Evolutionary conservation across 2,113 vertebrate genomes (phyloP).

Genomic region (Brevimyrus niger): DNA sequence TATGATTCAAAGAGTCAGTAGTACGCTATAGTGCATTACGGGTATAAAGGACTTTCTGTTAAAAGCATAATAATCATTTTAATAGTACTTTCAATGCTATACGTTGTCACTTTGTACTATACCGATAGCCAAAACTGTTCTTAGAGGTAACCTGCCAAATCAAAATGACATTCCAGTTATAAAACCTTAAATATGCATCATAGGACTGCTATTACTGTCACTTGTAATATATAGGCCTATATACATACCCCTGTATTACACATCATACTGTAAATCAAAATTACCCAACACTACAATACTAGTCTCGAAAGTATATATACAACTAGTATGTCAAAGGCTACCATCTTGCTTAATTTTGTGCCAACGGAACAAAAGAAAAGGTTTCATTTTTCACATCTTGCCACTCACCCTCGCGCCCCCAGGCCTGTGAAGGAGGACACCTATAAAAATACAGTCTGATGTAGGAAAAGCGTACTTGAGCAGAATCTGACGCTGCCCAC

Average conservation of each 20-base stretch:
- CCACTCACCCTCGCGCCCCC: not conserved
- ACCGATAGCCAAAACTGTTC: not conserved
- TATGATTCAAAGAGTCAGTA: not conserved
- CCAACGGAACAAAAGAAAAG: not conserved
- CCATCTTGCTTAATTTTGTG: not conserved
- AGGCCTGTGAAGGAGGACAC: not conserved
- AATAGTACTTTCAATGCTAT: not conserved
- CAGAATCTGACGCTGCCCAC: not conserved
- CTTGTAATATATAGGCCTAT: not conserved
- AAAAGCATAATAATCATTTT: not conserved
- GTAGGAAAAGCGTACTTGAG: not conserved
- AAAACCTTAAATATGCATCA: not conserved
- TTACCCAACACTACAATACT: not conserved
- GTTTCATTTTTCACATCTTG: not conserved
- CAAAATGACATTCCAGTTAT: constrained; percentile 3
- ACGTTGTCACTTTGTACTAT: not conserved
- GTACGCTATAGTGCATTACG: not conserved
- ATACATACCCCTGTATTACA: not conserved
- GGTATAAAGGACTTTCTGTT: not conserved
- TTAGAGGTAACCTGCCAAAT: not conserved
- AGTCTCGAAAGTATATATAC: not conserved
- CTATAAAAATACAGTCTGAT: not conserved
- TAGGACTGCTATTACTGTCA: not conserved
- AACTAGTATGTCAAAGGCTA: not conserved
- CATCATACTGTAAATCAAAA: constrained; percentile 3